Base-by-base conservation (phyloP, 2,113 vertebrate genomes). In the Rhabdornis inornatus region DNA sequence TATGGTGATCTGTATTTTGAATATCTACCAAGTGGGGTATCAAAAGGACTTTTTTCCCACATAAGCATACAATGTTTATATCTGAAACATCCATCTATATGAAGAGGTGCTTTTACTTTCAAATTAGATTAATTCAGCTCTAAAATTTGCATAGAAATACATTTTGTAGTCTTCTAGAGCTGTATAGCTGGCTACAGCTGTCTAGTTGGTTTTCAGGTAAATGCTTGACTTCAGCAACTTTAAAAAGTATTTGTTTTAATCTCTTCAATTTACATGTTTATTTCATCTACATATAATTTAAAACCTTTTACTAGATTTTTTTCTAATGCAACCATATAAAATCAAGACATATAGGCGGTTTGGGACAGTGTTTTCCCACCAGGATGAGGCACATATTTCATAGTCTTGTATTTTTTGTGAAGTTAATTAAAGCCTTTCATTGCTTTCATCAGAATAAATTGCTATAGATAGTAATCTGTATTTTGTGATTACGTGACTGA, bases 391-490 rank as follows among this genome's bases (percentile, higher is more conserved):
- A 85, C 6, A 0, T 75, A 72, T 85, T 88, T 87, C 15, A 25
- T 5, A 55, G 78, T 28, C 47, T 61, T 71, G 18, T 57, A 27
- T 44, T 33, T 47, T 83, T 83, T 77, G n/a, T 42, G 61, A 37
- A 92, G 82, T 80, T 90, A 79, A 75, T 94, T 71, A 78, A 87
- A 85, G 13, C 39, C 23, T 81, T 91, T 59, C 39, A 33, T 84
- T 90, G 47, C 64, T 84, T 89, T 95, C 57, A 79, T 68, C 64
- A 55, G 55, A 92, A 87, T 82, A 84, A 91, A 83, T 64, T 90
- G 31, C 44, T 74, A 8, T 28, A 77, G 44, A 66, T 72, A 59
- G 17, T 47, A 33, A 65, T 39, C 50, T 57, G 5, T 22, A 40
- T 72, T 83, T 76, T 76, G 52, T 87, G 68, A 66, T 78, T 39